Percentiles rank a stretch among this genome's conserved stretches.
These are phyloP conservation scores for Gasterosteus aculeatus DNA, from an alignment of 2,113 vertebrate genomes.

Conservation along the genomic window DNA sequence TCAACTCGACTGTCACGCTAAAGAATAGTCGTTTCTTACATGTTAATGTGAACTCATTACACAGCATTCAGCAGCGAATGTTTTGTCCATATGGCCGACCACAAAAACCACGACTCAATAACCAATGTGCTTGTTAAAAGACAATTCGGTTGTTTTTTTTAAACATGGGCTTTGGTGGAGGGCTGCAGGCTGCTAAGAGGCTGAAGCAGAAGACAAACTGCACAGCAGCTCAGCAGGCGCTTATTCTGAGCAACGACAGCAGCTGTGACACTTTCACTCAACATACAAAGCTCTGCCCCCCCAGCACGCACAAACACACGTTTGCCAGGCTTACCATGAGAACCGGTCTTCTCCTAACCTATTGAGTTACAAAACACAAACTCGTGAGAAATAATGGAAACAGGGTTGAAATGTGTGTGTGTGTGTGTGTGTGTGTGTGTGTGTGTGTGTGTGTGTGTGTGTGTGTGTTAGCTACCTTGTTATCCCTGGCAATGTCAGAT, in stretches of 20 bases:
- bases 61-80: neutral
- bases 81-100: neutral
- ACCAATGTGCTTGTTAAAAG: neutral
- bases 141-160: neutral
- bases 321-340: conserved; percentile 41
- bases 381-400: conserved; percentile 23
- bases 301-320: neutral
- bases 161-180: neutral
- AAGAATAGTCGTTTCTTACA: too few species aligned
- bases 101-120: too few species aligned
- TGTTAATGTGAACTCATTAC: neutral
- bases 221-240: conserved; percentile 4
- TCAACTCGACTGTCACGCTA: too few species aligned
- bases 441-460: neutral
- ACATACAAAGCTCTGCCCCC: conserved; percentile 11
- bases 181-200: conserved; percentile 6
- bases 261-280: neutral
- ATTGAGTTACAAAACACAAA: conserved; percentile 45
- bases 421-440: neutral
- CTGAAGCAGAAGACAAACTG: neutral
- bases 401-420: neutral
- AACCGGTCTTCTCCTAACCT: conserved; percentile 47
- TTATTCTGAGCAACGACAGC: neutral
- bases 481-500: conserved; percentile 86
- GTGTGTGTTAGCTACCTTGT: conserved; percentile 79